These are phyloP conservation scores for Apistogramma diplotaenia DNA, from an alignment of 2,113 vertebrate genomes.

Conservation along the genomic window DNA sequence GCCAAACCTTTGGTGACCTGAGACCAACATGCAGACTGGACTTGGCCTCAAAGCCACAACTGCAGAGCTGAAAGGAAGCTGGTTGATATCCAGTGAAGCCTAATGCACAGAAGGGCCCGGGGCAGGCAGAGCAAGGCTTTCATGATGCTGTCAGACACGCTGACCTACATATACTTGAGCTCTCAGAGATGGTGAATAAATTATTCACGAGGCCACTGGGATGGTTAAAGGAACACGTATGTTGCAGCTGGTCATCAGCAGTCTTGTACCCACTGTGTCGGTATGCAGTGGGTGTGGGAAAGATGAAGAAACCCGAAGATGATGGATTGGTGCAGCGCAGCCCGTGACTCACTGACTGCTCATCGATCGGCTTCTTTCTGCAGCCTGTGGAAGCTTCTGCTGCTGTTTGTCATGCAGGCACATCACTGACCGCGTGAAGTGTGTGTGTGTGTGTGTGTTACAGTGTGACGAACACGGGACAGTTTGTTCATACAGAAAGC, in stretches of 20 bases:
- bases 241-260: conserved; percentile 26
- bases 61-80: neutral
- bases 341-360: neutral
- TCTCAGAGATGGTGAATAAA: conserved; percentile 40
- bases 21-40: conserved; percentile 25
- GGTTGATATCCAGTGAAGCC: conserved; percentile 28
- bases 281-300: conserved; percentile 21
- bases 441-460: too few relatives aligned
- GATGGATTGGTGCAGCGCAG: conserved; percentile 29
- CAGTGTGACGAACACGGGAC: too few relatives aligned
- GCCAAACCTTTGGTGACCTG: conserved; percentile 31
- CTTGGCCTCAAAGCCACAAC: conserved; percentile 24
- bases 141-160: conserved; percentile 47
- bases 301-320: conserved; percentile 17
- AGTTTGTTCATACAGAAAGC: too few relatives aligned
- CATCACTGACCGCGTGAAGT: neutral
- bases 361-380: neutral
- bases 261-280: conserved; percentile 36
- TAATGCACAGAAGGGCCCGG: conserved; percentile 22
- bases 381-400: neutral
- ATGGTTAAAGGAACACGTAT: conserved; percentile 23
- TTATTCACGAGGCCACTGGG: conserved; percentile 50
- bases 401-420: too few relatives aligned
- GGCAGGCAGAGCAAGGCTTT: conserved; percentile 4
- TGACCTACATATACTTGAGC: conserved; percentile 54